These are phyloP conservation scores for Tadarida brasiliensis DNA, from an alignment of 2,797 vertebrate genomes.

Conservation along the genomic window DNA sequence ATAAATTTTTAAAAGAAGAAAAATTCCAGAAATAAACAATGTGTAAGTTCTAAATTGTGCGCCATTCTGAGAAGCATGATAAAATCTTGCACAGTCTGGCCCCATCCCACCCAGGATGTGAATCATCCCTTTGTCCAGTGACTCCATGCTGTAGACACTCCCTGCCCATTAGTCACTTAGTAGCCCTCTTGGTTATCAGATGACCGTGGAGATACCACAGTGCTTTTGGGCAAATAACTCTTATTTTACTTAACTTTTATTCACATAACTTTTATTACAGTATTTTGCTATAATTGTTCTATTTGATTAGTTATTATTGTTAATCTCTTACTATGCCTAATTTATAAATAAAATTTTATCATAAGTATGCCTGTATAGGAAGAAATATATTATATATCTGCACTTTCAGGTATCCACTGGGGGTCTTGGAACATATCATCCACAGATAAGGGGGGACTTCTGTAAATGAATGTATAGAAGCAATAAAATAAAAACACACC, in stretches of 20 bases:
- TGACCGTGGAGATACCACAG: not conserved
- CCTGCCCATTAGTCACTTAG: not conserved
- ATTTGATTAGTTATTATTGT: not conserved
- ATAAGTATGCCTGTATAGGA: not conserved
- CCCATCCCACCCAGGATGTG: not conserved
- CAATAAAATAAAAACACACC: constrained; percentile 50
- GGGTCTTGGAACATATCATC: not conserved
- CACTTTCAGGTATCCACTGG: not conserved
- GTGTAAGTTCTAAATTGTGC: not conserved
- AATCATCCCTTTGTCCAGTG: not conserved
- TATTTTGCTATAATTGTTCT: not conserved
- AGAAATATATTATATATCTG: not conserved
- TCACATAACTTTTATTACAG: not conserved
- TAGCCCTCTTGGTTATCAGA: not conserved
- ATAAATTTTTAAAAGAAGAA: not conserved
- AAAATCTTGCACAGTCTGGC: not conserved
- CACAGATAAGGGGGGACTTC: not conserved
- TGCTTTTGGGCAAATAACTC: not conserved
- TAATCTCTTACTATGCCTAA: not conserved
- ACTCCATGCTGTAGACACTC: not conserved
- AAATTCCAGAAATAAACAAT: not conserved
- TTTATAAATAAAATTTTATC: not conserved
- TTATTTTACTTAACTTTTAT: not conserved
- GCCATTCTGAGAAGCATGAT: not conserved
- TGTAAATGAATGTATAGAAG: constrained; percentile 33